phyloP scores from a whole-genome alignment of 1,140 invertebrate species.

The Leptinotarsa undecemlineata region DNA sequence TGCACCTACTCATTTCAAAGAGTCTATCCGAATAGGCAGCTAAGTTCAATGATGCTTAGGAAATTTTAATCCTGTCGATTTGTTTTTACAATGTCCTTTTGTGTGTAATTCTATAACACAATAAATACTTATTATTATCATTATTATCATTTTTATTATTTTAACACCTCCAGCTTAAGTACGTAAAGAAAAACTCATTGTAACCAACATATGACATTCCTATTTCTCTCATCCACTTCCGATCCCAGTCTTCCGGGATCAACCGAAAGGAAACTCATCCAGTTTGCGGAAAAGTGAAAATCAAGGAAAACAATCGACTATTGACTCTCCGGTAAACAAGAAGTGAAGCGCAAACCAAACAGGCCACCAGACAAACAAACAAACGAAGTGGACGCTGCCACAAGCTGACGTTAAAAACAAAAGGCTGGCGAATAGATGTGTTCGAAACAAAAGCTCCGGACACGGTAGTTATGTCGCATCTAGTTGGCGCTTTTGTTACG shows the following conservation, averaged over 20 bases:
- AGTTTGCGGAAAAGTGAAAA: background rate
- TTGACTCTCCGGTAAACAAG: background rate
- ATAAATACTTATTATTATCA: too few species aligned
- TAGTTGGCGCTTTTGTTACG: conserved; percentile 15
- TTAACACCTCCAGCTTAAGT: too few species aligned
- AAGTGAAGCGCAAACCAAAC: conserved; percentile 10
- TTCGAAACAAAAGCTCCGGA: conserved; percentile 14
- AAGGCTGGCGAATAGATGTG: conserved; percentile 18
- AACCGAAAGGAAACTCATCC: background rate
- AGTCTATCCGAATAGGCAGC: too few species aligned
- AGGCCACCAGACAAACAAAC: conserved; percentile 11
- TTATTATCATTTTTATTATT: too few species aligned
- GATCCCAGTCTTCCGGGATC: background rate
- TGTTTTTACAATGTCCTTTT: too few species aligned
- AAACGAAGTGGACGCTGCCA: conserved; percentile 4
- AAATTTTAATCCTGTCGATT: too few species aligned
- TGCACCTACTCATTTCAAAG: too few species aligned
- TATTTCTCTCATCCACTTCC: background rate
- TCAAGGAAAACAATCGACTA: background rate
- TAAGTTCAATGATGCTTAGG: too few species aligned
- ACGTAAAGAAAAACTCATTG: too few species aligned
- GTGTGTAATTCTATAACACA: too few species aligned
- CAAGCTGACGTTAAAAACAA: conserved; percentile 17
- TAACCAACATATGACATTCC: too few species aligned
- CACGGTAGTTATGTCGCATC: conserved; percentile 14